A percentile compares a stretch with the other conserved stretches of the same genome.
These are phyloP conservation scores for Drosophila setosimentum DNA, from an alignment of 2,888 invertebrate genomes.

Conservation along the genomic window DNA sequence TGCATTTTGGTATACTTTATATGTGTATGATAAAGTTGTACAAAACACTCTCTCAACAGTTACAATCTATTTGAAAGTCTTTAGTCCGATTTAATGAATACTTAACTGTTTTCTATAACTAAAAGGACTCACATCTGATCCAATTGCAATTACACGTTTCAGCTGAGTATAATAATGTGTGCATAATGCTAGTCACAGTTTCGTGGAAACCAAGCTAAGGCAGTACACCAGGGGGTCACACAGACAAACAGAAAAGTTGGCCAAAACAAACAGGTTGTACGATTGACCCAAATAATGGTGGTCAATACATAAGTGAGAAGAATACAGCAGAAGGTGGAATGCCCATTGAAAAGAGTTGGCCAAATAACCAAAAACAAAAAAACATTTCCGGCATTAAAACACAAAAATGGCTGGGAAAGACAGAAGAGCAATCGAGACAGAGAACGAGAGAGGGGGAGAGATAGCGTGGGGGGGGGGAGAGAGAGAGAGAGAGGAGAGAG, in stretches of 20 bases:
- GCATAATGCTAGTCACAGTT: neutral
- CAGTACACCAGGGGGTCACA: neutral
- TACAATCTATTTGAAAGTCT: neutral
- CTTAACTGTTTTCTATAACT: neutral
- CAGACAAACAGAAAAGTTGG: neutral
- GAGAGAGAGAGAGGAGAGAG: neutral
- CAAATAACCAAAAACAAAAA: constrained; percentile 39
- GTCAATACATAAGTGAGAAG: constrained; percentile 16
- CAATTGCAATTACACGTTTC: neutral
- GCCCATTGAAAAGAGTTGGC: constrained; percentile 27
- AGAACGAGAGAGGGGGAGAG: neutral
- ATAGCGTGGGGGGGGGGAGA: neutral
- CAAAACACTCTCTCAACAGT: neutral
- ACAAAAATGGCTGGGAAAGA: neutral
- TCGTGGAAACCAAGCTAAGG: neutral
- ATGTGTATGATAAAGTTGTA: neutral
- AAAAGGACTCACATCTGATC: neutral
- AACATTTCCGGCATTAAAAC: constrained; percentile 68
- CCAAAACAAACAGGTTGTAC: constrained; percentile 26
- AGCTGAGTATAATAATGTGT: neutral
- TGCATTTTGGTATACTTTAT: neutral
- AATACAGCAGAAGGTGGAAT: neutral
- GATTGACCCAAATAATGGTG: constrained; percentile 32
- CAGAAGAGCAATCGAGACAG: neutral
- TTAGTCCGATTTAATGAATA: neutral